phyloP scores from a whole-genome alignment of 2,888 invertebrate species.

The Eupithecia inturbata region DNA sequence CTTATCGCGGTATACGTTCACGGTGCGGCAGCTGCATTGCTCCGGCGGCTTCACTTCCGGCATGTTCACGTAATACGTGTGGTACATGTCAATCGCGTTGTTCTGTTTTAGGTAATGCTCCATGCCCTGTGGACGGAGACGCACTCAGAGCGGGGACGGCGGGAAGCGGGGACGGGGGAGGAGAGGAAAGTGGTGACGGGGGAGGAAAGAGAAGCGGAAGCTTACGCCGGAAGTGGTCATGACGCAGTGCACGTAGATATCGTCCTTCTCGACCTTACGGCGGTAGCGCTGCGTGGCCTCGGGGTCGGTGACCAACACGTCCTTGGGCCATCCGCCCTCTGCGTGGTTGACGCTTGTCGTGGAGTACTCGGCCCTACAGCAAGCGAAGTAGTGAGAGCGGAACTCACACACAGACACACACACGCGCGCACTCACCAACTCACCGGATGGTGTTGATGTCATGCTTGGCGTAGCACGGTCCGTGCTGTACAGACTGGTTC shows the following conservation, averaged over 20 bases:
- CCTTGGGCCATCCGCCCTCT: constrained; percentile 94
- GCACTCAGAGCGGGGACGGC: too few relatives aligned
- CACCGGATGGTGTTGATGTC: constrained; percentile 84
- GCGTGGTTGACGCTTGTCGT: constrained; percentile 86
- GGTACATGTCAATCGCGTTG: constrained; percentile 96
- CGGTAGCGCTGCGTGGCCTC: constrained; percentile 90
- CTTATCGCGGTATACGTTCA: constrained; percentile 92
- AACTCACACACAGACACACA: constrained; percentile 44
- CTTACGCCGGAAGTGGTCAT: constrained; percentile 73
- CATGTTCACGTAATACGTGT: constrained; percentile 88
- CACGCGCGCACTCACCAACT: not conserved
- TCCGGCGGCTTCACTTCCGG: constrained; percentile 86
- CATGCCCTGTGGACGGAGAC: constrained; percentile 84
- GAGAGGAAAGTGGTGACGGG: not conserved
- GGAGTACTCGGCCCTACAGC: constrained; percentile 64
- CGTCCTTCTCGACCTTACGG: constrained; percentile 92
- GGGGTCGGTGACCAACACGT: constrained; percentile 85
- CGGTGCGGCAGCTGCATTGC: constrained; percentile 88
- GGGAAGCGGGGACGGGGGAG: not conserved
- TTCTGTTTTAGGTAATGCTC: constrained; percentile 95
- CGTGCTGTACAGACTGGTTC: constrained; percentile 75
- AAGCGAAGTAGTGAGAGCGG: not conserved
- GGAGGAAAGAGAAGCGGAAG: not conserved
- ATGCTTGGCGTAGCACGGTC: constrained; percentile 67
- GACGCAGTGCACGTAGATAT: constrained; percentile 88